Evolutionary conservation across 2,113 vertebrate species (phyloP), one percentile per base, ranked within the genome.

Genomic region (Junco hyemalis): DNA sequence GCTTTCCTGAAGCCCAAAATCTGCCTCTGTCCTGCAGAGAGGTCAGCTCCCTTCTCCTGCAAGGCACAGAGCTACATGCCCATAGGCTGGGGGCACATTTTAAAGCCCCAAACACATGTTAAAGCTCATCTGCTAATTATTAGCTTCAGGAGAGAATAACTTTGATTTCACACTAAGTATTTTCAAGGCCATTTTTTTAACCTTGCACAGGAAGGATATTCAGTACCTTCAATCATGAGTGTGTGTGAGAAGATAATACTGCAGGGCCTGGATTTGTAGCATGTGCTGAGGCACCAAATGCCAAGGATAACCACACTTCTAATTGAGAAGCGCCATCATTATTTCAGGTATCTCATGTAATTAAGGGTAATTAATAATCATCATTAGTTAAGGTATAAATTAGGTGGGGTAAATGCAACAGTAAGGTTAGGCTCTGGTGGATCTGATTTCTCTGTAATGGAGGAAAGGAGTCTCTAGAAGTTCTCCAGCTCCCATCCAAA

Each of bases 331-430:
- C 17, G 5, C 82, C 10, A 13, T 91, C 80, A 33, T 81, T 96
- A 92, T 83, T 81, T 86, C 69, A 78, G 76, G 33, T 60, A 60
- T 83, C 68, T 93, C 42, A 54, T 66, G 51, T 81, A 88, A 94
- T 88, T 93, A 86, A 73, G 31, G 19, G 8, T 77, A 88, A 86
- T 90, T 92, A 88, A 92, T 90, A 83, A 63, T 73, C 56, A 56
- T 74, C 45, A 54, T 70, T 83, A 86, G 77, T 90, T 65, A 66
- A 88, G 47, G 22, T 88, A 44, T 92, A 66, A 92, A 78, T 92
- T 77, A 86, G 59, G 11, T 63, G 29, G 35, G 24, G 35, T 77
- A 60, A 83, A 57, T 88, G 71, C 38, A 78, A 11, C 47, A 88
- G 24, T 66, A 78, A 88, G 79, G 42, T 63, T 65, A 83, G 59